Evolutionary conservation across 2,797 vertebrate genomes (phyloP).

Genomic region (Trematomus bernacchii): DNA sequence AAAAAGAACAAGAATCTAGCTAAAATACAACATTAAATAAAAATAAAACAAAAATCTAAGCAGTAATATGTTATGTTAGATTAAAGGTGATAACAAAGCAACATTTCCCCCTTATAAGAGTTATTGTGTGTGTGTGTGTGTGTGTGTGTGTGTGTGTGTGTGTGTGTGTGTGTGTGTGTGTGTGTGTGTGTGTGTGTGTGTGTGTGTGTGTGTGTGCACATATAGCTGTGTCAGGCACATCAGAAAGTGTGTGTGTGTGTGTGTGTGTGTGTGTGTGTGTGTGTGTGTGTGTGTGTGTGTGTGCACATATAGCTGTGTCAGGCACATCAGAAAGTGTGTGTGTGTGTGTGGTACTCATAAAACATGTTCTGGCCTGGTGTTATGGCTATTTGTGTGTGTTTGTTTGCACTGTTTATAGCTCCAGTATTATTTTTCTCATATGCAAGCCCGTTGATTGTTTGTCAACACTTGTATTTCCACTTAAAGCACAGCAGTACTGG

Average conservation of each 20-base stretch:
- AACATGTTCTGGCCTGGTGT: constrained; percentile 1
- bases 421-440: constrained; percentile 2
- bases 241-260: constrained; percentile 7
- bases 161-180: no score
- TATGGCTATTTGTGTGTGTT: not conserved
- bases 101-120: not conserved
- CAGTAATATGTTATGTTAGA: no score
- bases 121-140: not conserved
- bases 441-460: constrained; percentile 29
- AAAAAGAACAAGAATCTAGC: no score
- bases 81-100: no score
- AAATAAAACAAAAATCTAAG: no score
- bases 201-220: no score
- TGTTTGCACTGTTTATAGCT: not conserved
- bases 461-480: constrained; percentile 29
- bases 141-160: not conserved
- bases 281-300: not conserved
- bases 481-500: constrained; percentile 13
- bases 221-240: no score
- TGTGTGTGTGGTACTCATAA: not conserved
- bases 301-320: constrained; percentile 1
- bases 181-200: not conserved
- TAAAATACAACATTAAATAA: no score
- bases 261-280: not conserved
- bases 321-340: not conserved